Evolutionary conservation across 2,888 invertebrate species (phyloP).

Genomic region (Polymixis flavicincta): DNA sequence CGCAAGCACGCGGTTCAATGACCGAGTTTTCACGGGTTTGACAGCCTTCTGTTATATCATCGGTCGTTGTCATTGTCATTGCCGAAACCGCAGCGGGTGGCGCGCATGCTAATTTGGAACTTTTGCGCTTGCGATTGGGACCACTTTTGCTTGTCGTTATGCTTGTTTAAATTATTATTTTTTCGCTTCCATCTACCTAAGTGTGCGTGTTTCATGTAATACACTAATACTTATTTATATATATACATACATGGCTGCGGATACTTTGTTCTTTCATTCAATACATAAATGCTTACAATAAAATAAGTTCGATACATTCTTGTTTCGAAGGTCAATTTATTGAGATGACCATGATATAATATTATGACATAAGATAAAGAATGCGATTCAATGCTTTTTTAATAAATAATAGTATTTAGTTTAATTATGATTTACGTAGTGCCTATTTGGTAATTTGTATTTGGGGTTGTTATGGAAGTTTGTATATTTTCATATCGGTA

Average conservation of each 20-base stretch:
- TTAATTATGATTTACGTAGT: neutral
- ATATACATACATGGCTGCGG: constrained; percentile 51
- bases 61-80: constrained; percentile 90
- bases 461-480: neutral
- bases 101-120: constrained; percentile 81
- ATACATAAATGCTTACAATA: constrained; percentile 32
- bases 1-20: constrained; percentile 87
- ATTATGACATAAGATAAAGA: constrained; percentile 15
- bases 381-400: constrained; percentile 2
- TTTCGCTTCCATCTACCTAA: constrained; percentile 63
- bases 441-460: neutral
- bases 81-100: constrained; percentile 84
- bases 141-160: constrained; percentile 76
- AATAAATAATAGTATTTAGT: neutral
- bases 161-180: constrained; percentile 62
- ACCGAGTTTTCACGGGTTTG: constrained; percentile 91
- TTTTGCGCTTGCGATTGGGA: constrained; percentile 75
- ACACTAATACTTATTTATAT: constrained; percentile 60
- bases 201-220: constrained; percentile 65
- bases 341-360: constrained; percentile 31
- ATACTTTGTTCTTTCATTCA: constrained; percentile 51
- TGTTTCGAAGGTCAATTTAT: constrained; percentile 48
- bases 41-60: constrained; percentile 91
- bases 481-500: neutral
- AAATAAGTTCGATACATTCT: constrained; percentile 38